These are phyloP conservation scores for Belgica antarctica DNA, from an alignment of 2,888 invertebrate species.

Conservation along the genomic window DNA sequence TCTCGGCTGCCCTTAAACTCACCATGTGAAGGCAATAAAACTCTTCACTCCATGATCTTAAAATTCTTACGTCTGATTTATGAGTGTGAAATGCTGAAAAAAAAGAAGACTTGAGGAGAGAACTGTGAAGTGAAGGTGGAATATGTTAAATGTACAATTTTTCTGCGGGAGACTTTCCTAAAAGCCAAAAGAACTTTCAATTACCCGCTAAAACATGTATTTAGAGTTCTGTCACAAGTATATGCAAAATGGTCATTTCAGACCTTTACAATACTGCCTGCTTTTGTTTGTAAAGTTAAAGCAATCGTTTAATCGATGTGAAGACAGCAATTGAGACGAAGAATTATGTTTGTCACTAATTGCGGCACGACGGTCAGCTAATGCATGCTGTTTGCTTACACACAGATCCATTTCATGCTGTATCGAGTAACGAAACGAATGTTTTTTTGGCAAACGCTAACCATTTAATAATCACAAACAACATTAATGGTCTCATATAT, in stretches of 20 bases:
- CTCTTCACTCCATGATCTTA: slow-evolving; percentile 38
- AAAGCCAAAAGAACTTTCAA: slow-evolving; percentile 1
- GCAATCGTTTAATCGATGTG: too few relatives aligned
- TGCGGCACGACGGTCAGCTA: not conserved
- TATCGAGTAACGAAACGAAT: not conserved
- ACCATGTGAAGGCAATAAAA: slow-evolving; percentile 39
- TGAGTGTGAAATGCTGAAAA: slow-evolving; percentile 28
- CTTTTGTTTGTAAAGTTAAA: too few relatives aligned
- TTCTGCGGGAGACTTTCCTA: slow-evolving; percentile 28
- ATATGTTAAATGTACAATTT: too few relatives aligned
- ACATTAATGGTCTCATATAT: slow-evolving; percentile 33
- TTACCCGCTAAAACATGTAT: too few relatives aligned
- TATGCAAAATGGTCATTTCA: too few relatives aligned
- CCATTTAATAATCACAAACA: slow-evolving; percentile 32
- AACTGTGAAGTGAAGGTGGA: slow-evolving; percentile 16
- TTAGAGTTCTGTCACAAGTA: too few relatives aligned
- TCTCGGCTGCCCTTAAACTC: slow-evolving; percentile 8
- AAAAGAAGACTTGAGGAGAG: slow-evolving; percentile 19
- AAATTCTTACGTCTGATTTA: slow-evolving; percentile 38
- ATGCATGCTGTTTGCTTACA: not conserved
- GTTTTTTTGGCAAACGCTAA: slow-evolving; percentile 3
- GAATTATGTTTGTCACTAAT: too few relatives aligned
- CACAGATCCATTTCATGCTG: not conserved
- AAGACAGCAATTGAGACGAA: too few relatives aligned
- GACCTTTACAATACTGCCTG: too few relatives aligned